Conservation (phyloP, 2,113 vertebrate genomes). For the Microtus oregoni region DNA sequence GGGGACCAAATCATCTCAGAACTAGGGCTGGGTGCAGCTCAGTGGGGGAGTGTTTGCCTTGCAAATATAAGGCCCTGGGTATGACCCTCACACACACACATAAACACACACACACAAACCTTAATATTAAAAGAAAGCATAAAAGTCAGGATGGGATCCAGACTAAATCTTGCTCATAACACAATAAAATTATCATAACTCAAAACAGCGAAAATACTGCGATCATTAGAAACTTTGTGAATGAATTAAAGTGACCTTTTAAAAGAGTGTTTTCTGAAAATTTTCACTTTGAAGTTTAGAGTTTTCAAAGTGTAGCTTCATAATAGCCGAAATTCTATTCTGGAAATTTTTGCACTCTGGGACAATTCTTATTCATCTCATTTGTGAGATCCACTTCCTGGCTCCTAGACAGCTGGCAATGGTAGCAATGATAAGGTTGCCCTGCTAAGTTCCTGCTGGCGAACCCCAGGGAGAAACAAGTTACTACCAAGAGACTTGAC, state of each 20-base stretch:
- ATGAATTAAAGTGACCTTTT: background rate
- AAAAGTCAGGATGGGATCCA: background rate
- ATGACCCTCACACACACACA: background rate
- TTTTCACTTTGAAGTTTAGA: conserved; percentile 31
- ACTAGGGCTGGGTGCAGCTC: background rate
- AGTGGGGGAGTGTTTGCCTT: background rate
- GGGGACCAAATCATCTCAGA: conserved; percentile 27
- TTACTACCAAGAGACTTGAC: background rate
- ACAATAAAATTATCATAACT: conserved; percentile 50
- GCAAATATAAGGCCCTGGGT: background rate
- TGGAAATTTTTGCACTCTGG: conserved; percentile 19
- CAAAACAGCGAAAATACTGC: conserved; percentile 40
- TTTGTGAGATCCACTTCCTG: conserved; percentile 48
- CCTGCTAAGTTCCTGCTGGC: background rate
- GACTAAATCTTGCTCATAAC: background rate
- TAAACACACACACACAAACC: background rate
- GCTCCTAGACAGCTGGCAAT: background rate
- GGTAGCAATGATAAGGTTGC: background rate
- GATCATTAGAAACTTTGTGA: background rate
- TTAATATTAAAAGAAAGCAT: conserved; percentile 43
- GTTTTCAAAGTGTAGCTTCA: conserved; percentile 31
- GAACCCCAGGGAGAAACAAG: conserved; percentile 45
- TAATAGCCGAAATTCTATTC: background rate
- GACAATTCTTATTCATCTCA: conserved; percentile 21
- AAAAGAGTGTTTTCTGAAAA: conserved; percentile 9